Percentiles rank a stretch among this genome's conserved stretches.
Conservation (phyloP, 2,888 invertebrate species). For the Salpingus planirostris region DNA sequence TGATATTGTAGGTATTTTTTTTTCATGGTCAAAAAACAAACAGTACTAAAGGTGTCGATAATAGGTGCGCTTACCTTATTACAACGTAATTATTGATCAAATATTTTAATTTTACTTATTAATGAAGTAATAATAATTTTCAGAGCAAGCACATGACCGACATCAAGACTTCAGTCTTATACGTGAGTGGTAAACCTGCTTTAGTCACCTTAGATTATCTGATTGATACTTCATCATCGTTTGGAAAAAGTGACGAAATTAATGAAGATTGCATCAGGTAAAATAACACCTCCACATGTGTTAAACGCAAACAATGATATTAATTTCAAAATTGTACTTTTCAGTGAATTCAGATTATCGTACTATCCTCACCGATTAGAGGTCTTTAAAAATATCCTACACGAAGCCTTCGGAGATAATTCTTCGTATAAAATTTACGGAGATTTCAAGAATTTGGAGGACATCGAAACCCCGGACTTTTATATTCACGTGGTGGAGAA, state of each 20-base stretch:
- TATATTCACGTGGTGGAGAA: slow-evolving; percentile 80
- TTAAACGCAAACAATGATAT: slow-evolving; percentile 1
- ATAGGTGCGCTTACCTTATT: too few relatives aligned
- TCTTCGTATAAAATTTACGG: slow-evolving; percentile 66
- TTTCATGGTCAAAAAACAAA: too few relatives aligned
- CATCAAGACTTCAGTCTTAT: slow-evolving; percentile 77
- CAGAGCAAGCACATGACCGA: slow-evolving; percentile 59
- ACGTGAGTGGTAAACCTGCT: slow-evolving; percentile 65
- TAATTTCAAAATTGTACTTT: too few relatives aligned
- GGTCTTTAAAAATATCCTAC: slow-evolving; percentile 61
- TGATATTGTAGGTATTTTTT: too few relatives aligned
- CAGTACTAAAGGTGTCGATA: too few relatives aligned
- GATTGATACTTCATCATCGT: slow-evolving; percentile 49
- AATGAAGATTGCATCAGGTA: slow-evolving; percentile 29
- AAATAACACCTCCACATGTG: slow-evolving; percentile 1
- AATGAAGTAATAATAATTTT: too few relatives aligned
- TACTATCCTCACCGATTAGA: slow-evolving; percentile 78
- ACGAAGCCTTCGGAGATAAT: slow-evolving; percentile 57
- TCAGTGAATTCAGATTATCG: slow-evolving; percentile 74
- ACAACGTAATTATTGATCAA: too few relatives aligned
- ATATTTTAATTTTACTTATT: too few relatives aligned
- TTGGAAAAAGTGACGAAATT: slow-evolving; percentile 18
- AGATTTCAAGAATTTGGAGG: slow-evolving; percentile 65
- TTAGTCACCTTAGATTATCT: slow-evolving; percentile 77
- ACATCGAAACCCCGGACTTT: slow-evolving; percentile 63